Conservation (phyloP, 2,113 vertebrate genomes). For the Erinaceus europaeus region DNA sequence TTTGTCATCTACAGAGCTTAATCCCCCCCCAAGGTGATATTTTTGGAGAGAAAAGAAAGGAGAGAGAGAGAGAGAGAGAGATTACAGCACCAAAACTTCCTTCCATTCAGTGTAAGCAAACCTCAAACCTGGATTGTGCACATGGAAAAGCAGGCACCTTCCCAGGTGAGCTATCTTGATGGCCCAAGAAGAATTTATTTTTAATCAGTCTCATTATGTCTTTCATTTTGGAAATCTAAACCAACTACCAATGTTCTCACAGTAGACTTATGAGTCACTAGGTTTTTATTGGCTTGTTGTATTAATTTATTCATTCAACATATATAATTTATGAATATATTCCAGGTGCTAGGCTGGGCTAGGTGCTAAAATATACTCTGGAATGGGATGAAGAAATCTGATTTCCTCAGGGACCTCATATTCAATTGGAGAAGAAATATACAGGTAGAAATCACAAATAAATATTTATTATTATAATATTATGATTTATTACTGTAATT, state of each 20-base stretch:
- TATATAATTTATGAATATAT: neutral
- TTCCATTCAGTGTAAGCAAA: too few relatives aligned
- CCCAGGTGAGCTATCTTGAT: too few relatives aligned
- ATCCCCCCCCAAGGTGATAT: too few relatives aligned
- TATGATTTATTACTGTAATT: too few relatives aligned
- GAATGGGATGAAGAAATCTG: neutral
- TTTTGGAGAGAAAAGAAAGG: too few relatives aligned
- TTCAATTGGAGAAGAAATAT: neutral
- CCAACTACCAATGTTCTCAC: slow-evolving; percentile 13
- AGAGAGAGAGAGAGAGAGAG: too few relatives aligned
- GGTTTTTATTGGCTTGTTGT: neutral
- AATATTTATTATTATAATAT: too few relatives aligned
- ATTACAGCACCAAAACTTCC: too few relatives aligned
- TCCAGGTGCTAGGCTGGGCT: neutral
- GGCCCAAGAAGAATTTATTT: too few relatives aligned
- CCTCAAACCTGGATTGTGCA: too few relatives aligned
- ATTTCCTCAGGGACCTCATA: neutral
- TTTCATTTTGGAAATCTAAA: slow-evolving; percentile 1
- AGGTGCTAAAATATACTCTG: neutral
- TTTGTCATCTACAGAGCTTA: too few relatives aligned
- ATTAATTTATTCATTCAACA: neutral
- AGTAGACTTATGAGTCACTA: neutral
- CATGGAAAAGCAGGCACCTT: too few relatives aligned
- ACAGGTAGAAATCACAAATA: neutral
- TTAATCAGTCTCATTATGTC: neutral